Percentiles rank a stretch among this genome's conserved stretches.
These are phyloP conservation scores for Drosophila athabasca DNA, from an alignment of 1,140 invertebrate species.

Conservation along the genomic window DNA sequence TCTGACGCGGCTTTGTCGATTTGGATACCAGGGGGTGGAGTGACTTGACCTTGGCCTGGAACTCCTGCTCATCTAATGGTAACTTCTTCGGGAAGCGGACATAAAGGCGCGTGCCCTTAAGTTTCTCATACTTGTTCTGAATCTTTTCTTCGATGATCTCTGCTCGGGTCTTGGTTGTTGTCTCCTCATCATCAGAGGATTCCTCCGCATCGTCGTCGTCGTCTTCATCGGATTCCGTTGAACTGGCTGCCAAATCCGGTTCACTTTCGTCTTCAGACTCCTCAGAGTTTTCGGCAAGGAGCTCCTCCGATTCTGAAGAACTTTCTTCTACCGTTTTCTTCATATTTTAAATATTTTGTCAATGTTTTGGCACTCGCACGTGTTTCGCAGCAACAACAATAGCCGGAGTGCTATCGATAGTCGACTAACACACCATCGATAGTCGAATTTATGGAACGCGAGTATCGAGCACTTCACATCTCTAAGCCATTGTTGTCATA, in stretches of 20 bases:
- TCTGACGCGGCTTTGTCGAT: constrained; percentile 69
- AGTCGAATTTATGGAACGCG: neutral
- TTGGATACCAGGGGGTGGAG: constrained; percentile 63
- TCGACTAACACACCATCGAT: neutral
- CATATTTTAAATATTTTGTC: too few relatives aligned
- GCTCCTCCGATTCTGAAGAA: neutral
- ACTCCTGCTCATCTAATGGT: constrained; percentile 59
- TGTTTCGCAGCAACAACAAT: constrained; percentile 11
- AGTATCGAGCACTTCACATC: constrained; percentile 7
- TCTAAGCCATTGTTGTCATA: constrained; percentile 23
- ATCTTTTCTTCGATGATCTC: constrained; percentile 62
- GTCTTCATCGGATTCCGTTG: constrained; percentile 69
- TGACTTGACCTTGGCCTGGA: constrained; percentile 51
- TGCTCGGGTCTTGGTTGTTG: constrained; percentile 10
- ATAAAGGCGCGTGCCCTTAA: constrained; percentile 69
- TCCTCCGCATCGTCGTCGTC: constrained; percentile 40
- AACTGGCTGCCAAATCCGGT: constrained; percentile 59
- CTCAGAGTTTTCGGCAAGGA: constrained; percentile 18
- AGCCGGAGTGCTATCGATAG: neutral
- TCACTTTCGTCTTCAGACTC: constrained; percentile 40
- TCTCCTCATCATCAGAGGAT: neutral
- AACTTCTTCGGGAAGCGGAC: constrained; percentile 73
- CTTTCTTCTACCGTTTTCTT: too few relatives aligned
- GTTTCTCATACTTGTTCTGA: constrained; percentile 64
- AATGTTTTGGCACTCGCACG: too few relatives aligned